A percentile compares a stretch with the other conserved stretches of the same genome.
Conservation (phyloP, 2,797 vertebrate species). For the Sphenodon punctatus region DNA sequence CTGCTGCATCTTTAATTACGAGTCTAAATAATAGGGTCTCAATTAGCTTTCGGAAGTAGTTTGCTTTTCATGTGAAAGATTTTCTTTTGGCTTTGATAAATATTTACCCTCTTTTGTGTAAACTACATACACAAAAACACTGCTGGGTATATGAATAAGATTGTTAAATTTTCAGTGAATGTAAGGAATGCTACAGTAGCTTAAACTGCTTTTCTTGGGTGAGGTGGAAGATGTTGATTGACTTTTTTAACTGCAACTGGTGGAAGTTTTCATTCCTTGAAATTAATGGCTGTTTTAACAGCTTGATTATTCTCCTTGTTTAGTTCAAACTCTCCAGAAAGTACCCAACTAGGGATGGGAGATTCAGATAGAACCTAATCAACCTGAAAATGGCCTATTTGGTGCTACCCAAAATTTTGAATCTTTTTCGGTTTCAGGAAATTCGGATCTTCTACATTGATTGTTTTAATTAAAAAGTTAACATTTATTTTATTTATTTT, state of each 20-base stretch:
- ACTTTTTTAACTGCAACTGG: constrained; percentile 16
- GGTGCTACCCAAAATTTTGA: too few species aligned
- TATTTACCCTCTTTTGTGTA: constrained; percentile 41
- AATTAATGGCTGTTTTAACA: constrained; percentile 33
- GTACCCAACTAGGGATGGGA: too few species aligned
- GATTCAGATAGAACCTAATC: too few species aligned
- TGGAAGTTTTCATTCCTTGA: constrained; percentile 15
- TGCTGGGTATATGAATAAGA: not conserved
- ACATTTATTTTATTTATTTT: too few species aligned
- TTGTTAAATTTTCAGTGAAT: constrained; percentile 33
- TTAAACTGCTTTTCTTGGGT: constrained; percentile 16
- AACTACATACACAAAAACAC: not conserved
- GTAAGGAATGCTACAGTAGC: constrained; percentile 44
- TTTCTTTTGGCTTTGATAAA: constrained; percentile 25
- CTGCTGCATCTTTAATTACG: not conserved
- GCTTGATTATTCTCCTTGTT: constrained; percentile 36
- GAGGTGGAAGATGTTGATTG: constrained; percentile 14
- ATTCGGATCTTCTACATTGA: too few species aligned
- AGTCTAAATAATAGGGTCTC: not conserved
- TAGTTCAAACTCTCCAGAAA: constrained; percentile 44
- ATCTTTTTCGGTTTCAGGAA: too few species aligned
- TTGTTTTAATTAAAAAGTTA: too few species aligned
- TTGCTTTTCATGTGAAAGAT: constrained; percentile 9
- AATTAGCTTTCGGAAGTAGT: not conserved
- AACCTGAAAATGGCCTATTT: too few species aligned